phyloP scores from a whole-genome alignment of 2,888 invertebrate genomes.

The Gari tellinella region DNA sequence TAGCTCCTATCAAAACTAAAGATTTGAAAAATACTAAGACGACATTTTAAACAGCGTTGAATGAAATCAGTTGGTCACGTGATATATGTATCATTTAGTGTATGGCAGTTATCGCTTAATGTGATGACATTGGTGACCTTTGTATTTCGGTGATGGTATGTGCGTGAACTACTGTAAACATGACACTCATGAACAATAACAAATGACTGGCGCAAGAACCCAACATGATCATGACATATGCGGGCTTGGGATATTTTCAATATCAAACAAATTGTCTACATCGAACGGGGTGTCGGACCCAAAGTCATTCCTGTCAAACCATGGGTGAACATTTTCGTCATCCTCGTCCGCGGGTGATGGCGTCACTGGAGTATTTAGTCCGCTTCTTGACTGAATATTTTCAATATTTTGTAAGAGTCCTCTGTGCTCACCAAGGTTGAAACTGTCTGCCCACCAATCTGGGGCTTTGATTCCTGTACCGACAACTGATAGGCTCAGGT shows the following conservation, averaged over 20 bases:
- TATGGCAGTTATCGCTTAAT: too few relatives aligned
- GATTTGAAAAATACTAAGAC: too few relatives aligned
- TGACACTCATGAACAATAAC: too few relatives aligned
- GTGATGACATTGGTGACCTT: too few relatives aligned
- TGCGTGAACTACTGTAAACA: too few relatives aligned
- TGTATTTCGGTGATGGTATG: too few relatives aligned
- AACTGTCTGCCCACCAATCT: constrained; percentile 82
- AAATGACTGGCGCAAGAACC: too few relatives aligned
- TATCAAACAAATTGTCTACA: constrained; percentile 81
- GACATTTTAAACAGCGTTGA: too few relatives aligned
- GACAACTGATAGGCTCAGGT: constrained; percentile 78
- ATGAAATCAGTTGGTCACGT: too few relatives aligned
- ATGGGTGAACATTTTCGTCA: constrained; percentile 72
- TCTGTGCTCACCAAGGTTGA: constrained; percentile 60
- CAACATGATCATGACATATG: constrained; percentile 47
- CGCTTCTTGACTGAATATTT: constrained; percentile 62
- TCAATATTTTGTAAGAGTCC: constrained; percentile 59
- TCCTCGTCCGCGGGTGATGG: constrained; percentile 74
- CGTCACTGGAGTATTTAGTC: constrained; percentile 76
- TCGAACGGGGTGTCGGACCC: constrained; percentile 80
- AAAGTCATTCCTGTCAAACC: constrained; percentile 75
- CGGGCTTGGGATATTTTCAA: constrained; percentile 78
- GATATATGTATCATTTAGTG: too few relatives aligned
- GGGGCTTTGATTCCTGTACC: constrained; percentile 83
- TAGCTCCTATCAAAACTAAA: too few relatives aligned